Evolutionary conservation across 1,140 invertebrate species (phyloP).

Genomic region (Stegodyphus dumicola): DNA sequence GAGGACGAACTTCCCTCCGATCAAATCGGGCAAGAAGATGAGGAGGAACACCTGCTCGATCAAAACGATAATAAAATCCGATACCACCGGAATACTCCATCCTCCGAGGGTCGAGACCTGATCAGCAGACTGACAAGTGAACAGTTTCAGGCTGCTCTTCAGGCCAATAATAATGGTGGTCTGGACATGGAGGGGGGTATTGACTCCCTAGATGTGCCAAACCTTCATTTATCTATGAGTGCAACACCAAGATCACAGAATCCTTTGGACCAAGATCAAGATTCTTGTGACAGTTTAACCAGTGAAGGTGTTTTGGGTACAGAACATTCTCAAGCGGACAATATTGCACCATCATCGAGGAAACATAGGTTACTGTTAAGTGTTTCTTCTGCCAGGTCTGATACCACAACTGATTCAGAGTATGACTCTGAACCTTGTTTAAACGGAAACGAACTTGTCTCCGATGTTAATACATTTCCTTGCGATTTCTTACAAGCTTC

Average conservation of each 20-base stretch:
- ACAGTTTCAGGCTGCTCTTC: conserved; percentile 16
- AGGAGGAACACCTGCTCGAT: conserved; percentile 22
- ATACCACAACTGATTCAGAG: conserved; percentile 52
- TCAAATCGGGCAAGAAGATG: conserved; percentile 5
- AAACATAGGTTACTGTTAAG: conserved; percentile 52
- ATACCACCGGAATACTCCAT: background rate
- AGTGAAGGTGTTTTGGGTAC: conserved; percentile 23
- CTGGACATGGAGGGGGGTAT: background rate
- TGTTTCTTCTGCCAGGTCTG: conserved; percentile 42
- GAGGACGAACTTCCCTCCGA: conserved; percentile 10
- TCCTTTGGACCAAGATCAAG: conserved; percentile 29
- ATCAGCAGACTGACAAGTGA: conserved; percentile 7
- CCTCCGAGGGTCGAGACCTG: conserved; percentile 11
- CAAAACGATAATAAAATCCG: conserved; percentile 39
- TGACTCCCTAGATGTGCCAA: conserved; percentile 25
- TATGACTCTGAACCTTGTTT: conserved; percentile 65
- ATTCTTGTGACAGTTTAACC: conserved; percentile 57
- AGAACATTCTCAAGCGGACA: conserved; percentile 15
- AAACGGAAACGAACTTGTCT: conserved; percentile 38
- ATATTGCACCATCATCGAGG: conserved; percentile 16
- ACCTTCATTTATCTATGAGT: background rate
- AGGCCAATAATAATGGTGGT: conserved; percentile 6
- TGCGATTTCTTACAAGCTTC: conserved; percentile 44
- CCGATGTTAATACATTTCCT: conserved; percentile 27
- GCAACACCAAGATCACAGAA: conserved; percentile 8